Evolutionary conservation across 2,113 vertebrate species (phyloP).

Genomic region (Dolichallabes microphthalmus): DNA sequence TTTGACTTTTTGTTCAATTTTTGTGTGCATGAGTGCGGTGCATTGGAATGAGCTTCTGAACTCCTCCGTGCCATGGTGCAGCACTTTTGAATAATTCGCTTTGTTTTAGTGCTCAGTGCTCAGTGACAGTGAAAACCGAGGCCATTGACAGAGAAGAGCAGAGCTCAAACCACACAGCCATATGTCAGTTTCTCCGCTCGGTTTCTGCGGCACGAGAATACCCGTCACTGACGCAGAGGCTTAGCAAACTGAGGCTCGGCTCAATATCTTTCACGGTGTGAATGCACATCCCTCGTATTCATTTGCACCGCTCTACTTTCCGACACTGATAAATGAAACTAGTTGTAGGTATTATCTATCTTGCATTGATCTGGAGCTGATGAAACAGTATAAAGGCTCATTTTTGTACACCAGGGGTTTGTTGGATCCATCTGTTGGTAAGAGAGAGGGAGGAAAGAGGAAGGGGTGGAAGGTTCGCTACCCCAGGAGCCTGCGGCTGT

Average conservation of each 20-base stretch:
- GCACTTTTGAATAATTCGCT: constrained; percentile 61
- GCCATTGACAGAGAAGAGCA: constrained; percentile 28
- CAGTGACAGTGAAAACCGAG: constrained; percentile 26
- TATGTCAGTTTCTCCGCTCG: constrained; percentile 17
- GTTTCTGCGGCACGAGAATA: constrained; percentile 5
- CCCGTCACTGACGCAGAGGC: constrained; percentile 9
- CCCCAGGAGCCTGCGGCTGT: constrained; percentile 63
- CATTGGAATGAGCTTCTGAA: constrained; percentile 61
- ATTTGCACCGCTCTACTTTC: constrained; percentile 1
- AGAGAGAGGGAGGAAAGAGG: constrained; percentile 16
- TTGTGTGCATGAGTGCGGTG: constrained; percentile 49
- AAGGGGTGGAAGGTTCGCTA: constrained; percentile 41
- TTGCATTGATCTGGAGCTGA: constrained; percentile 34
- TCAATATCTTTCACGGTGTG: neutral
- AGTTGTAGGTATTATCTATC: constrained; percentile 39
- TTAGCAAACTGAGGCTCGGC: neutral
- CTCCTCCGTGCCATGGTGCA: constrained; percentile 19
- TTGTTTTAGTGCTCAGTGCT: constrained; percentile 31
- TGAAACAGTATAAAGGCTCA: constrained; percentile 33
- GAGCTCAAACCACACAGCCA: constrained; percentile 27
- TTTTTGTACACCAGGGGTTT: constrained; percentile 12
- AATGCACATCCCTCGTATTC: neutral
- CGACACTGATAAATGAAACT: constrained; percentile 49
- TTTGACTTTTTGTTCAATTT: constrained; percentile 64
- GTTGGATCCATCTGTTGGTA: neutral